Conservation (phyloP, 2,113 vertebrate genomes). For the Bubo scandiacus region DNA sequence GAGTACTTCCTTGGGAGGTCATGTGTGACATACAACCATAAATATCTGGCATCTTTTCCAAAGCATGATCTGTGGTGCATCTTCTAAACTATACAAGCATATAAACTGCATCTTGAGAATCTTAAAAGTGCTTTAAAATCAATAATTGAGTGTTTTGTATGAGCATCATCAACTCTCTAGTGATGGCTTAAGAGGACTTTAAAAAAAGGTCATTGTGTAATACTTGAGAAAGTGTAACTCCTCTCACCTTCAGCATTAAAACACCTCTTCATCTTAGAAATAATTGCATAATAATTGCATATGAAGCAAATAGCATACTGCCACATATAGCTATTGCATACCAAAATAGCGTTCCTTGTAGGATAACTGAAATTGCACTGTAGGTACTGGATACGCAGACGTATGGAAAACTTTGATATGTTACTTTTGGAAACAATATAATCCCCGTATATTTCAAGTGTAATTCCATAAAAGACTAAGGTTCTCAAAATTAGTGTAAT, state of each 20-base stretch:
- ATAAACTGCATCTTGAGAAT: slow-evolving; percentile 53
- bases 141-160: slow-evolving; percentile 63
- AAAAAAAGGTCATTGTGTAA: slow-evolving; percentile 68
- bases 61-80: slow-evolving; percentile 10
- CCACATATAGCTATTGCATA: not conserved
- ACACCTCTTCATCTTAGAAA: slow-evolving; percentile 20
- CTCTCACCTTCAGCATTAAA: slow-evolving; percentile 53
- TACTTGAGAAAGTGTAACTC: slow-evolving; percentile 56
- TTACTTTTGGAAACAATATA: not conserved
- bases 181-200: slow-evolving; percentile 59
- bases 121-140: slow-evolving; percentile 61
- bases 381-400: not conserved
- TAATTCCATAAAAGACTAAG: not conserved
- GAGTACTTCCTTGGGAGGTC: slow-evolving; percentile 42
- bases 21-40: slow-evolving; percentile 41
- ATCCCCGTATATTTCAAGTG: not conserved
- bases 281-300: slow-evolving; percentile 45
- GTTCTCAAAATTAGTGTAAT: not conserved
- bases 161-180: slow-evolving; percentile 59
- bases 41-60: slow-evolving; percentile 53
- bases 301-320: slow-evolving; percentile 8
- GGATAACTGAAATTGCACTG: not conserved
- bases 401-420: not conserved
- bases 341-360: not conserved
- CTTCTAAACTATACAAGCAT: slow-evolving; percentile 34